Percentiles rank a stretch among this genome's conserved stretches.
phyloP scores from a whole-genome alignment of 2,797 vertebrate species.

The Morus bassanus region DNA sequence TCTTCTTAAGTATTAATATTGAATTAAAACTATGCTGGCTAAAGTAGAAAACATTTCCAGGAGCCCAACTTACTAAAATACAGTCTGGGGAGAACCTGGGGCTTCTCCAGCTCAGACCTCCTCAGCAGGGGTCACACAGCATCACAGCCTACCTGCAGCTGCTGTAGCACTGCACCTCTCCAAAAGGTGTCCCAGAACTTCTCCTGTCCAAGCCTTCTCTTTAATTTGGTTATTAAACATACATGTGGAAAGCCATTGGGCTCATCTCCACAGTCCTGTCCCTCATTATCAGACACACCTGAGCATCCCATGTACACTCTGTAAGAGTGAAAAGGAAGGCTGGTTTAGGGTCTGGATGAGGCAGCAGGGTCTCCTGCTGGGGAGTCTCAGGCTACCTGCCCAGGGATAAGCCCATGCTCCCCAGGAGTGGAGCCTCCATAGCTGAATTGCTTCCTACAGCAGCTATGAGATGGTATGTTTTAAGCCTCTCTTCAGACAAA shows the following conservation, averaged over 20 bases:
- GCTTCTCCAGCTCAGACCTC: background rate
- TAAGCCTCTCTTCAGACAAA: background rate
- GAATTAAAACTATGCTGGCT: background rate
- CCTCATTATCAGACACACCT: background rate
- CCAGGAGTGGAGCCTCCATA: accelerated
- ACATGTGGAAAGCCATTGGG: background rate
- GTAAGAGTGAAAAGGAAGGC: background rate
- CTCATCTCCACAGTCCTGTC: background rate
- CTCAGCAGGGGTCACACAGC: background rate
- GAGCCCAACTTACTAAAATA: background rate
- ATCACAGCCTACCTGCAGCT: background rate
- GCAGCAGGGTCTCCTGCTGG: accelerated
- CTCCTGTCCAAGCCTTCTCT: background rate
- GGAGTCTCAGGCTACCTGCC: accelerated
- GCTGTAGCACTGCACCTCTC: background rate
- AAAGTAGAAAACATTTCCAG: background rate
- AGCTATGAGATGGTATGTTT: background rate
- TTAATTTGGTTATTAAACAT: background rate
- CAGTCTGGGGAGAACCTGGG: accelerated
- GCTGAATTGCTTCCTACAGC: background rate
- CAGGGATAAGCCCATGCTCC: accelerated
- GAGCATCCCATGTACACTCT: background rate
- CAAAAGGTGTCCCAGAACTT: background rate
- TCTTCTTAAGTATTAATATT: background rate
- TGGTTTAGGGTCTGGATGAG: background rate